Evolutionary conservation across 1,140 invertebrate genomes (phyloP).

Genomic region (Drosophila pachea): DNA sequence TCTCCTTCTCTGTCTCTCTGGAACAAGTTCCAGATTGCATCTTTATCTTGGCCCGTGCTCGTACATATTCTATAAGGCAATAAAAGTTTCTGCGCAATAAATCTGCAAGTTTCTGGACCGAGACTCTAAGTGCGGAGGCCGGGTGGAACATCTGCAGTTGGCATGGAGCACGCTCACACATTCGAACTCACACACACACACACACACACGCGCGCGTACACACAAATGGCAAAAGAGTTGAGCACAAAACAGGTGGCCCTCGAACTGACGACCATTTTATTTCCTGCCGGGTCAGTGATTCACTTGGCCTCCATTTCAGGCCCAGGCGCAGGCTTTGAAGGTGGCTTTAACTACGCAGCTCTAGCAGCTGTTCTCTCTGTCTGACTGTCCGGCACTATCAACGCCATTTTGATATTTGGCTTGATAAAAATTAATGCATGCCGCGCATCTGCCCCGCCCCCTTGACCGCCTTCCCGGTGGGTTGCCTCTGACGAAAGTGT

Average conservation of each 20-base stretch:
- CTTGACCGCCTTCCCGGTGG: not conserved
- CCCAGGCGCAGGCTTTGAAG: not conserved
- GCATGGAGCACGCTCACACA: slow-evolving; percentile 38
- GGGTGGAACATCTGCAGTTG: slow-evolving; percentile 65
- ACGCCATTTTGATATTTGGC: slow-evolving; percentile 59
- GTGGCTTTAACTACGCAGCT: slow-evolving; percentile 11
- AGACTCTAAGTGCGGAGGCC: slow-evolving; percentile 43
- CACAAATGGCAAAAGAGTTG: slow-evolving; percentile 65
- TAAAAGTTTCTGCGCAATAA: slow-evolving; percentile 76
- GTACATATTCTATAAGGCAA: slow-evolving; percentile 73
- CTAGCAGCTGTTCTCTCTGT: no score
- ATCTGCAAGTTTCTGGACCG: slow-evolving; percentile 75
- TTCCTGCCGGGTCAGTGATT: slow-evolving; percentile 67
- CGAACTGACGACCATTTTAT: slow-evolving; percentile 48
- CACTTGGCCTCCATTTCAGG: slow-evolving; percentile 63
- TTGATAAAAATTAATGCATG: slow-evolving; percentile 63
- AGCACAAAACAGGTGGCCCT: slow-evolving; percentile 55
- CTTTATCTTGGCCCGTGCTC: slow-evolving; percentile 54
- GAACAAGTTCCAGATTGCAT: slow-evolving; percentile 74
- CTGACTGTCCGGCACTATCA: slow-evolving; percentile 43
- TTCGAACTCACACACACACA: slow-evolving; percentile 14
- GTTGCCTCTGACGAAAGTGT: slow-evolving; percentile 60
- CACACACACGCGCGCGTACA: slow-evolving; percentile 37
- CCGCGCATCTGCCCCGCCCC: not conserved
- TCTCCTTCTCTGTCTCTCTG: not conserved